A percentile compares a stretch with the other conserved stretches of the same genome.
phyloP scores from a whole-genome alignment of 2,888 invertebrate genomes.

The Volucella inflata region DNA sequence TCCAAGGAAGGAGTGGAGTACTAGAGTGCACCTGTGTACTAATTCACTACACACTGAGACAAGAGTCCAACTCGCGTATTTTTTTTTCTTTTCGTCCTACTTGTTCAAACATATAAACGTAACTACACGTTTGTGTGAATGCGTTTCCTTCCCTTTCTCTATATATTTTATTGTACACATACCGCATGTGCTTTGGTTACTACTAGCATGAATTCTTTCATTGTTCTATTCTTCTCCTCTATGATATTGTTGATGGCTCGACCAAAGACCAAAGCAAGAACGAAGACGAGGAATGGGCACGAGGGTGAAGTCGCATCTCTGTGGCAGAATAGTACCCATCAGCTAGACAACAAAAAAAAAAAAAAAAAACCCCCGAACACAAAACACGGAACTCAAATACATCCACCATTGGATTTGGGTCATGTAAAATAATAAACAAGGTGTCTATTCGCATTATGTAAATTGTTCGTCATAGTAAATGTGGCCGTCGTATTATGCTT shows the following conservation, averaged over 20 bases:
- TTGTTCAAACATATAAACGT: constrained; percentile 56
- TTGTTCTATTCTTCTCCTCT: constrained; percentile 34
- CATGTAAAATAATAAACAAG: constrained; percentile 73
- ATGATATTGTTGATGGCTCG: constrained; percentile 1
- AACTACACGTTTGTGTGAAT: constrained; percentile 47
- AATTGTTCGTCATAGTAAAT: constrained; percentile 64
- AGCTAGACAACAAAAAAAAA: constrained; percentile 57
- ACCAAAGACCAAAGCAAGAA: constrained; percentile 32
- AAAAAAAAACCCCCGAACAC: constrained; percentile 5
- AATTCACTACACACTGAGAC: constrained; percentile 25
- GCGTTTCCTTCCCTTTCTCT: constrained; percentile 54
- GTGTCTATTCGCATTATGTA: constrained; percentile 73
- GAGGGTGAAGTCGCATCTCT: too few relatives aligned
- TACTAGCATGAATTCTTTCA: constrained; percentile 37
- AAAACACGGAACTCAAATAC: constrained; percentile 55
- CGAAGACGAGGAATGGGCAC: constrained; percentile 17
- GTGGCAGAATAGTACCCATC: not conserved
- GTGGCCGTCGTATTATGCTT: constrained; percentile 37
- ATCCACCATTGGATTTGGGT: constrained; percentile 68
- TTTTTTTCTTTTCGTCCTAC: constrained; percentile 57
- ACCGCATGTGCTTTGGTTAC: constrained; percentile 17
- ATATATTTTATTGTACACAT: not conserved
- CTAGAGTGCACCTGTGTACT: constrained; percentile 39
- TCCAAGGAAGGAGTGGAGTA: constrained; percentile 48
- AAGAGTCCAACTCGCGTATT: constrained; percentile 53